Percentiles rank a stretch among this genome's conserved stretches.
These are phyloP conservation scores for Anoncus sp. DNA, from an alignment of 2,888 invertebrate species.

Conservation along the genomic window DNA sequence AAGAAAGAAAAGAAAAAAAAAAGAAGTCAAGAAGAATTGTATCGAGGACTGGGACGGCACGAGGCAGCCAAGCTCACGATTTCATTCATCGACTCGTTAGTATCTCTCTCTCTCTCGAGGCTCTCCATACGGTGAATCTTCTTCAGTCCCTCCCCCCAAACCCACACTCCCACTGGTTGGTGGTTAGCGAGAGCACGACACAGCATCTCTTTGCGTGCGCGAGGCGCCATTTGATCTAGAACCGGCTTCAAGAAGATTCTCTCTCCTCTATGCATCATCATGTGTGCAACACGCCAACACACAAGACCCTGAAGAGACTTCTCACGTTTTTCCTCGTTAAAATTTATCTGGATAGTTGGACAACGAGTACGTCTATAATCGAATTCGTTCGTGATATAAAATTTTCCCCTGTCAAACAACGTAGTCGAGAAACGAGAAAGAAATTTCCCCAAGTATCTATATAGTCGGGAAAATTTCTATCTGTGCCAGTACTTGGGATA, in stretches of 20 bases:
- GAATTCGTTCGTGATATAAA: conserved; percentile 16
- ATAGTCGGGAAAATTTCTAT: no score
- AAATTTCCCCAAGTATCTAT: no score
- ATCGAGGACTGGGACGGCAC: conserved; percentile 49
- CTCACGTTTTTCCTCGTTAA: conserved; percentile 49
- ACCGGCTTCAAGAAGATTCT: conserved; percentile 19
- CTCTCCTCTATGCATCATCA: not conserved
- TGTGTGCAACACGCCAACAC: not conserved
- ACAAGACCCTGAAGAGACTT: not conserved
- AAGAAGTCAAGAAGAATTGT: conserved; percentile 34
- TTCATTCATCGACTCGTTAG: conserved; percentile 64
- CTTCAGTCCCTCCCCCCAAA: not conserved
- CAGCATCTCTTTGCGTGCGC: conserved; percentile 24
- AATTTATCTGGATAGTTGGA: conserved; percentile 57
- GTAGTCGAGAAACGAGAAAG: not conserved
- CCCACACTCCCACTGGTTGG: not conserved
- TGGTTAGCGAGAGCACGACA: not conserved
- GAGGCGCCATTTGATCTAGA: conserved; percentile 23
- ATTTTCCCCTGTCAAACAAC: conserved; percentile 38
- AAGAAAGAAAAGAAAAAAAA: conserved; percentile 10
- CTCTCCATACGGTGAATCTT: conserved; percentile 16
- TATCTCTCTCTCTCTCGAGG: conserved; percentile 10
- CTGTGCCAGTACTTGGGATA: no score
- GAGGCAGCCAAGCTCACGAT: conserved; percentile 57
- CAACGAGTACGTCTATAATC: conserved; percentile 50